Conservation (phyloP, 2,888 invertebrate genomes). For the Ectropis crepuscularia region DNA sequence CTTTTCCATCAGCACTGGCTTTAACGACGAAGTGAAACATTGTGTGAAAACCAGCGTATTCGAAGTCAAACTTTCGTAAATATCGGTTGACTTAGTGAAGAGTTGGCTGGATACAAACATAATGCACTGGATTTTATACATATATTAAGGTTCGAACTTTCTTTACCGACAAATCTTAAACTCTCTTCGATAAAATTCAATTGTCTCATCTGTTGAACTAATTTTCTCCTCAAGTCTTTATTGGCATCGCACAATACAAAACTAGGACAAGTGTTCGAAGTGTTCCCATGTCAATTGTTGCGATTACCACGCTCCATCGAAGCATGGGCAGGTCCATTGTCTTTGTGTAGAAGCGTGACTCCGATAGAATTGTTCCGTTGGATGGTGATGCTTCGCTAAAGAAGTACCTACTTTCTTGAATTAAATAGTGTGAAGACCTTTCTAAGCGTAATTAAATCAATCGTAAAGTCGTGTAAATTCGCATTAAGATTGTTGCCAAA, state of each 20-base stretch:
- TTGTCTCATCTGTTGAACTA: constrained; percentile 8
- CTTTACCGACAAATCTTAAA: too few species aligned
- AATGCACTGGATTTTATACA: too few species aligned
- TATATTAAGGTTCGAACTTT: too few species aligned
- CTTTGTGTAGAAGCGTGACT: constrained; percentile 67
- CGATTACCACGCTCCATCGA: constrained; percentile 79
- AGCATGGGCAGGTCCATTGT: constrained; percentile 73
- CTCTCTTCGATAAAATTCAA: not conserved
- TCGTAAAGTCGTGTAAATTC: not conserved
- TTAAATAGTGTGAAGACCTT: not conserved
- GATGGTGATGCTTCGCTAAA: constrained; percentile 32
- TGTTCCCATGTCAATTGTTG: constrained; percentile 77
- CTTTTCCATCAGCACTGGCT: too few species aligned
- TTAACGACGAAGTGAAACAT: too few species aligned
- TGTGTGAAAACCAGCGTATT: too few species aligned
- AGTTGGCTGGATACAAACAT: too few species aligned
- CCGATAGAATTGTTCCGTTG: constrained; percentile 34
- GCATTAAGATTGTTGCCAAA: too few species aligned
- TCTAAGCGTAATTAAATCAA: not conserved
- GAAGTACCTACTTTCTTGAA: constrained; percentile 20
- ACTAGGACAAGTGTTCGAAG: constrained; percentile 44
- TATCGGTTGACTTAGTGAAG: too few species aligned
- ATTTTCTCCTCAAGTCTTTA: constrained; percentile 3
- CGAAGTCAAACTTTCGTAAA: too few species aligned
- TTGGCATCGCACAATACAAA: constrained; percentile 1